Evolutionary conservation across 2,888 invertebrate species (phyloP).

Genomic region (Harmothoe impar): DNA sequence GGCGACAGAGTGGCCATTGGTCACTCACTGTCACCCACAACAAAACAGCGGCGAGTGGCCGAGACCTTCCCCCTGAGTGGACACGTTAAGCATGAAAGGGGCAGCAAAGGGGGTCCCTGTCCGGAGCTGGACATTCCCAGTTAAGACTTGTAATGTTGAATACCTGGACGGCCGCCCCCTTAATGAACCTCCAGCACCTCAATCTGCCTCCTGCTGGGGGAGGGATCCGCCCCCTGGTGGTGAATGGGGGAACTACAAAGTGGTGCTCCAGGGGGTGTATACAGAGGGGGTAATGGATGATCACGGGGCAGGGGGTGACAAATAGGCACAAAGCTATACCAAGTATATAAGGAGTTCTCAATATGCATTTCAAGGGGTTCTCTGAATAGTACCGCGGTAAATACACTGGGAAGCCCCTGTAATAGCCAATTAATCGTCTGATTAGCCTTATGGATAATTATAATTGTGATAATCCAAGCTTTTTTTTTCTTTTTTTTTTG

Average conservation of each 20-base stretch:
- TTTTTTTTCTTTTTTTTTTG: too few relatives aligned
- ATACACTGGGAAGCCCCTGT: too few relatives aligned
- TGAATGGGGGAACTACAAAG: not conserved
- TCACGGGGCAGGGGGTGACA: not conserved
- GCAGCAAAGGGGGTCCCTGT: not conserved
- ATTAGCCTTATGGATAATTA: too few relatives aligned
- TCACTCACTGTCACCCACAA: not conserved
- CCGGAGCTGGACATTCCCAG: not conserved
- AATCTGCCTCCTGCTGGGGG: not conserved
- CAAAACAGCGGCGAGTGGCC: not conserved
- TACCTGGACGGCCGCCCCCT: not conserved
- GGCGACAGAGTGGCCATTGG: too few relatives aligned
- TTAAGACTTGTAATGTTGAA: not conserved
- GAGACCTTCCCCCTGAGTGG: not conserved
- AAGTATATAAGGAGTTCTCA: too few relatives aligned
- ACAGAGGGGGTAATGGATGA: not conserved
- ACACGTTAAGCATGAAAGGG: not conserved
- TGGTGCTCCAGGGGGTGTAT: not conserved
- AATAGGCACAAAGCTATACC: not conserved
- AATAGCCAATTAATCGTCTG: too few relatives aligned
- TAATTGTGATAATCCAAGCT: too few relatives aligned
- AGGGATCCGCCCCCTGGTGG: not conserved
- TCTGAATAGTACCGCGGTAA: too few relatives aligned
- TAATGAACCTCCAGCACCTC: constrained; percentile 6
- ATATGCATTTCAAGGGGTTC: too few relatives aligned